These are phyloP conservation scores for Lagopus leucura DNA, from an alignment of 2,113 vertebrate genomes.

Conservation along the genomic window DNA sequence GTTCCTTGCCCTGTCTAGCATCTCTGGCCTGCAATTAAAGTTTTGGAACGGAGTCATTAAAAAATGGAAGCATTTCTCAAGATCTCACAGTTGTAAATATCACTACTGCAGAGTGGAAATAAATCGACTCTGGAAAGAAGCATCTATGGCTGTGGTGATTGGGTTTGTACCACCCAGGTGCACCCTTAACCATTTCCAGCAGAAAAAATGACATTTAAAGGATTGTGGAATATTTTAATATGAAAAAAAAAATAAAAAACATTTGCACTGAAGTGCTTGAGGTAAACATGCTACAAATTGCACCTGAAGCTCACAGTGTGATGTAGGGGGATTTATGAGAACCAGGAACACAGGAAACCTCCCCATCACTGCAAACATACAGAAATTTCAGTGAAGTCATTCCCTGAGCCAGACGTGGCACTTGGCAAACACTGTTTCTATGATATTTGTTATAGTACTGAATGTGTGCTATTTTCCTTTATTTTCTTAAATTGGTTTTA, in stretches of 20 bases:
- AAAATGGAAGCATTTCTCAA: background rate
- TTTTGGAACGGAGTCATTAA: background rate
- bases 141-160: rapidly evolving
- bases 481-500: background rate
- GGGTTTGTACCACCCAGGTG: background rate
- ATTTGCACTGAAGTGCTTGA: background rate
- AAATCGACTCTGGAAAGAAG: background rate
- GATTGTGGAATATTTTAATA: background rate
- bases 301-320: background rate
- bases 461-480: background rate
- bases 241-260: background rate
- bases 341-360: background rate
- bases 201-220: background rate
- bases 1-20: slow-evolving; percentile 79
- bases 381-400: background rate
- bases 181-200: background rate
- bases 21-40: slow-evolving; percentile 75
- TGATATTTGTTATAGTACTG: background rate
- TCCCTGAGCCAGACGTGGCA: background rate
- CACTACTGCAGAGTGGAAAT: background rate
- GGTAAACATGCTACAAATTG: background rate
- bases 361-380: rapidly evolving
- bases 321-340: rapidly evolving
- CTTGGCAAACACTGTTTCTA: background rate
- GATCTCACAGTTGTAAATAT: background rate